Base-by-base conservation (phyloP, 2,888 invertebrate genomes). In the Lithophane socia region DNA sequence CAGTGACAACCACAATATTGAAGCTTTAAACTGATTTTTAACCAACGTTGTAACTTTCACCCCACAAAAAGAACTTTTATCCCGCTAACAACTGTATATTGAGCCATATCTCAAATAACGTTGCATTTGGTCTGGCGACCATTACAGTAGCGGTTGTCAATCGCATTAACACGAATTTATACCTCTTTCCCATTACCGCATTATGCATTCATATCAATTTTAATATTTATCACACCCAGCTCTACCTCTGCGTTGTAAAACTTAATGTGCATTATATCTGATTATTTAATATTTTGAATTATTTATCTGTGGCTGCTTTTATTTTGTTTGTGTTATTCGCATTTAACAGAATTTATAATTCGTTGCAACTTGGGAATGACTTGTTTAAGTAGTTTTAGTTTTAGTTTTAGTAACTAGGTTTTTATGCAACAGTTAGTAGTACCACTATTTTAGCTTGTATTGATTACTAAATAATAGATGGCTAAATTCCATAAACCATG, bases 131-230 rank as follows among this genome's bases (percentile, higher is more conserved):
- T 78, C 77, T 70, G 75, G 64, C 67, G 79, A 75, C 77, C 89
- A 87, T 79, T 78, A 81, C 86, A 84, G 88, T 87, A 88, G 86
- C 88, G 88, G 82, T 84, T 88, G 89, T 90, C 88, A 90, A 91
- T 90, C 86, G 89, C 80, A 87, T 89, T 85, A 88, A 84, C 85
- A 87, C 85, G 82, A 88, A 90, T 91, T 90, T 88, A 91, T 89
- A 83, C 74, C 87, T 84, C 87, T 89, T 86, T 88, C 79, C 89
- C 91, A 91, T 91, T 91, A 91, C 72, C 78, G 80, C 83, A 86
- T 90, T 87, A 86, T 80, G 87, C 83, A 88, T 88, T 87, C 89
- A 87, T 88, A 86, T 86, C 88, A 85, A 86, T 89, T 89, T 88
- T 85, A 88, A 88, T 87, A 88, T 88, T 88, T 87, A 88, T 83